Percentiles rank a stretch among this genome's conserved stretches.
phyloP scores from a whole-genome alignment of 2,797 vertebrate genomes.

The Rachycentron canadum region DNA sequence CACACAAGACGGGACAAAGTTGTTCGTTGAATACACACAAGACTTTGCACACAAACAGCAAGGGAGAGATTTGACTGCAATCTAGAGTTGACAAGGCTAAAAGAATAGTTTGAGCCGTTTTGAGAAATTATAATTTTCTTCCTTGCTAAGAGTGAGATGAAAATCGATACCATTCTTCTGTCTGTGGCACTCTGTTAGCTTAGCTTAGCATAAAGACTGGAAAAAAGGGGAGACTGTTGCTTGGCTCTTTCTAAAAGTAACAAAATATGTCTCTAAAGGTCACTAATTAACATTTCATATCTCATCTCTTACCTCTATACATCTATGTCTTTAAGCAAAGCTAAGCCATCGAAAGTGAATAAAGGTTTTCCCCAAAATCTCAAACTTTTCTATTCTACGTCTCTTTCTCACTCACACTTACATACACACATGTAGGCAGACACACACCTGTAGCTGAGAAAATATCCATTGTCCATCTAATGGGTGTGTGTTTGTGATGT shows the following conservation, averaged over 20 bases:
- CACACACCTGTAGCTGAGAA: constrained; percentile 10
- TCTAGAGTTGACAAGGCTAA: constrained; percentile 16
- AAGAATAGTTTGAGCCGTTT: constrained; percentile 1
- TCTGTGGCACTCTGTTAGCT: not conserved
- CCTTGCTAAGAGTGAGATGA: not conserved
- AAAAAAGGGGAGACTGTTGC: constrained; percentile 1
- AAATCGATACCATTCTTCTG: not conserved
- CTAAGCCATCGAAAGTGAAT: not conserved
- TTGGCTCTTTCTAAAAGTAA: not conserved
- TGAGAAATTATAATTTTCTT: not conserved
- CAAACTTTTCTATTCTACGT: constrained; percentile 19
- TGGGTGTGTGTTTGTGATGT: too few species aligned
- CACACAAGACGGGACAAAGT: constrained; percentile 25
- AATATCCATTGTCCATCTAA: not conserved
- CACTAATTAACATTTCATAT: not conserved
- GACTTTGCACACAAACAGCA: constrained; percentile 21
- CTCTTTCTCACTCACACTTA: not conserved
- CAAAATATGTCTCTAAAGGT: not conserved
- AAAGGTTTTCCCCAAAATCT: constrained; percentile 1
- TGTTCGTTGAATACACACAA: constrained; percentile 28
- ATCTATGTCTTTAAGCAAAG: not conserved
- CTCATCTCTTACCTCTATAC: not conserved
- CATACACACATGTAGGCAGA: constrained; percentile 16
- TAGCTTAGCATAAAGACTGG: constrained; percentile 4
- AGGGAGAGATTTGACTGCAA: constrained; percentile 34